Conservation (phyloP, 2,888 invertebrate species). For the Ormia ochracea region DNA sequence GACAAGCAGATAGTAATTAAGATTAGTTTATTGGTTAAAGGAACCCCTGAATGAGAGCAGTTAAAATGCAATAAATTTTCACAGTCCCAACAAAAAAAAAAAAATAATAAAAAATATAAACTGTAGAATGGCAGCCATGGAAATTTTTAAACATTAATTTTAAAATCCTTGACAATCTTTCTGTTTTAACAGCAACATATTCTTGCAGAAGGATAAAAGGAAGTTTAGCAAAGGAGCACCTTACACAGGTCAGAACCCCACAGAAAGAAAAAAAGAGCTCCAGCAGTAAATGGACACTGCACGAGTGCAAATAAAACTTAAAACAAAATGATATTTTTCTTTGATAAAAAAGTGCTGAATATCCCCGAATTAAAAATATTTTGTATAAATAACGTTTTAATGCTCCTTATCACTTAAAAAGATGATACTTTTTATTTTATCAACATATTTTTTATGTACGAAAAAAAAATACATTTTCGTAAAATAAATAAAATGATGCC, state of each 20-base stretch:
- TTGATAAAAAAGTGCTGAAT: background rate
- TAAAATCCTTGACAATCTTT: background rate
- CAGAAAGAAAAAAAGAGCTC: background rate
- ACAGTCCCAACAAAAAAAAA: background rate
- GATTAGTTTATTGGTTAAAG: slow-evolving; percentile 5
- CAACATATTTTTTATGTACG: background rate
- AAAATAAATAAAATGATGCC: background rate
- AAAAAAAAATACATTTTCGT: background rate
- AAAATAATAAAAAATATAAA: too few species aligned
- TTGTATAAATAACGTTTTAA: background rate
- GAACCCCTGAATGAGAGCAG: slow-evolving; percentile 20
- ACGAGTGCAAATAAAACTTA: background rate
- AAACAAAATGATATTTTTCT: slow-evolving; percentile 38
- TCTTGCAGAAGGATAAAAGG: slow-evolving; percentile 9
- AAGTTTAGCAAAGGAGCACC: background rate
- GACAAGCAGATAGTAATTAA: background rate
- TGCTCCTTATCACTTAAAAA: background rate
- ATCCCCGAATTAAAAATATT: background rate
- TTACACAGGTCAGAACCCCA: slow-evolving; percentile 41
- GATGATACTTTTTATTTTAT: background rate
- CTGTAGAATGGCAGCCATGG: background rate
- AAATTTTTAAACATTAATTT: slow-evolving; percentile 20
- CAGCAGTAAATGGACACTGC: background rate
- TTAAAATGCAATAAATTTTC: slow-evolving; percentile 29
- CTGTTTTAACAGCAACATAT: background rate